Conservation (phyloP, 2,888 invertebrate genomes). For the Leptopterna dolabrata region DNA sequence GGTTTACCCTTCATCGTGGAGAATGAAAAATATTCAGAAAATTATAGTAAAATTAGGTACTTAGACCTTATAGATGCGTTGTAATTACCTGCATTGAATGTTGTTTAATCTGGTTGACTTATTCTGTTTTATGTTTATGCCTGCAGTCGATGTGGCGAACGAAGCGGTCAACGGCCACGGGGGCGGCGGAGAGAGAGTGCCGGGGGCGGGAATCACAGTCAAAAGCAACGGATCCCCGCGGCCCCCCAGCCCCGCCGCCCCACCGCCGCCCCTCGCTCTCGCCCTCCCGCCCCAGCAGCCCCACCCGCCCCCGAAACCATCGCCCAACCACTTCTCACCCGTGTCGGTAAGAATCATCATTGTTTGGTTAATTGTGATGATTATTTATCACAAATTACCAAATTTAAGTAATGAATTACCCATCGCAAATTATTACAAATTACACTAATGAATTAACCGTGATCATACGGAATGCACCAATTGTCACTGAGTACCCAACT, state of each 20-base stretch:
- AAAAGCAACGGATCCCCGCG: constrained; percentile 44
- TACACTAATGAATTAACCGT: too few relatives aligned
- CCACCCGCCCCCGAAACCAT: constrained; percentile 52
- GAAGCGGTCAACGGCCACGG: constrained; percentile 67
- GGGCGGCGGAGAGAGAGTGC: constrained; percentile 20
- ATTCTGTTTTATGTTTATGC: neutral
- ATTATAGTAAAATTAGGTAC: too few relatives aligned
- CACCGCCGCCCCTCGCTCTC: constrained; percentile 49
- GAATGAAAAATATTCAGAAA: too few relatives aligned
- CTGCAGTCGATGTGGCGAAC: constrained; percentile 27
- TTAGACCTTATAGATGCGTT: too few relatives aligned
- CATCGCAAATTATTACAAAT: too few relatives aligned
- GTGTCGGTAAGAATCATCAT: constrained; percentile 24
- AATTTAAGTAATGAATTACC: too few relatives aligned
- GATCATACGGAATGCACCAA: too few relatives aligned
- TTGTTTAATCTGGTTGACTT: too few relatives aligned
- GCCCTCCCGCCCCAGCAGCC: constrained; percentile 55
- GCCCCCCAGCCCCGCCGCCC: constrained; percentile 38
- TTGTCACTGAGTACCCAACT: too few relatives aligned
- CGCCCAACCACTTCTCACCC: constrained; percentile 40
- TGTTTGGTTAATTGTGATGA: neutral
- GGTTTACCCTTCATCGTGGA: too few relatives aligned
- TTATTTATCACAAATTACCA: too few relatives aligned
- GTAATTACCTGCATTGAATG: too few relatives aligned
- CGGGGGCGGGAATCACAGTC: constrained; percentile 8